Evolutionary conservation across 1,140 invertebrate genomes (phyloP).

Genomic region (Choristoneura fumiferana): DNA sequence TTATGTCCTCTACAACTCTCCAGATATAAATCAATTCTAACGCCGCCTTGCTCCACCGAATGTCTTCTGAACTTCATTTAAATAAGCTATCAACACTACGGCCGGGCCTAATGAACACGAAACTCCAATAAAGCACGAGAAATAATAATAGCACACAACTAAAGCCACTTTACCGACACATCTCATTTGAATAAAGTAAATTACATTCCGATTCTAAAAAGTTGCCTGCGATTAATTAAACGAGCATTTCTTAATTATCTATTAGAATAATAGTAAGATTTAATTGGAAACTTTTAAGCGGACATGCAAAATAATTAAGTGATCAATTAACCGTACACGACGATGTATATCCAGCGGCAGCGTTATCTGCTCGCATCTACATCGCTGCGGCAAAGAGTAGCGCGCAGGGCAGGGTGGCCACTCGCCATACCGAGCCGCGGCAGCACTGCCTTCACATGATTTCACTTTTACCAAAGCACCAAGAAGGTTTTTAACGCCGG

Average conservation of each 20-base stretch:
- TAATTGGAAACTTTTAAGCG: slow-evolving; percentile 65
- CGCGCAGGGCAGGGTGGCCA: slow-evolving; percentile 16
- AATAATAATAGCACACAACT: slow-evolving; percentile 72
- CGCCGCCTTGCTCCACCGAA: slow-evolving; percentile 44
- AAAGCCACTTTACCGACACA: slow-evolving; percentile 54
- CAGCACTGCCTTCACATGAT: too few species aligned
- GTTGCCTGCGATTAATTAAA: slow-evolving; percentile 67
- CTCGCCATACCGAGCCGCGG: background rate
- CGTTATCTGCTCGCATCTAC: slow-evolving; percentile 46
- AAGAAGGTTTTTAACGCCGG: too few species aligned
- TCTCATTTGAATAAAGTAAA: slow-evolving; percentile 74
- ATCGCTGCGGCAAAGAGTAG: slow-evolving; percentile 39
- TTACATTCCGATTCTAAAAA: slow-evolving; percentile 58
- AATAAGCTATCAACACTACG: slow-evolving; percentile 61
- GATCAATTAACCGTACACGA: slow-evolving; percentile 64
- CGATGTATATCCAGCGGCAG: slow-evolving; percentile 45
- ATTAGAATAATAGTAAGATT: slow-evolving; percentile 68
- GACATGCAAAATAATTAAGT: slow-evolving; percentile 72
- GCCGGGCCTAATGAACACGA: slow-evolving; percentile 61
- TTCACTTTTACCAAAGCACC: too few species aligned
- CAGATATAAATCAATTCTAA: slow-evolving; percentile 67
- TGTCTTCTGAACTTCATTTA: slow-evolving; percentile 63
- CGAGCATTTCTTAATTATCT: slow-evolving; percentile 69
- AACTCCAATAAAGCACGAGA: slow-evolving; percentile 69
- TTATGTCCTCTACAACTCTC: slow-evolving; percentile 50